A percentile compares a stretch with the other conserved stretches of the same genome.
These are phyloP conservation scores for Dermatemys mawii DNA, from an alignment of 2,113 vertebrate genomes.

Conservation along the genomic window DNA sequence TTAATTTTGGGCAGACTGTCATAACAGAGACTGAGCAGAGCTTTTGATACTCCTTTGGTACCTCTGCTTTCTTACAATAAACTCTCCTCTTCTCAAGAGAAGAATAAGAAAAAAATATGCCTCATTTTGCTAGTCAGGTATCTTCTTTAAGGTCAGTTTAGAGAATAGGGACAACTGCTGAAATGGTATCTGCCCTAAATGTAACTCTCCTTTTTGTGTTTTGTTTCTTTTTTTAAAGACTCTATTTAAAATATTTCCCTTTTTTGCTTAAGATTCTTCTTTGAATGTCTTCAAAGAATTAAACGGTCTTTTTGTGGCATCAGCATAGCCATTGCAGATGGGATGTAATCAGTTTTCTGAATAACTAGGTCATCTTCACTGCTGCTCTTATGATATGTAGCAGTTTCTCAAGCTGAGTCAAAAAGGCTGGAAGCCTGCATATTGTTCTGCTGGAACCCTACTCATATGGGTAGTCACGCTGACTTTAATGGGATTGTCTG, in stretches of 20 bases:
- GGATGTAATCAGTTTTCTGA: conserved; percentile 47
- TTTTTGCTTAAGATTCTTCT: conserved; percentile 12
- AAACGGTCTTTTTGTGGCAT: conserved; percentile 29
- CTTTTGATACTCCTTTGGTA: not conserved
- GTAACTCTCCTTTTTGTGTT: conserved; percentile 9
- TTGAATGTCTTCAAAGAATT: conserved; percentile 30
- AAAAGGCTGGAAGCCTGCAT: not conserved
- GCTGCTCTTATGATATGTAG: conserved; percentile 36
- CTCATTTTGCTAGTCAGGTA: not conserved
- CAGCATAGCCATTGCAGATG: conserved; percentile 42
- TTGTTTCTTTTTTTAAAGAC: not conserved
- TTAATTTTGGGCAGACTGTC: not conserved
- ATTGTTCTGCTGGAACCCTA: conserved; percentile 11
- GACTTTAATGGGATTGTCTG: not conserved
- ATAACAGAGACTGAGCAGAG: not conserved
- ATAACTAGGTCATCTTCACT: conserved; percentile 48
- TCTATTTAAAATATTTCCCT: not conserved
- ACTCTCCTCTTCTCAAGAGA: not conserved
- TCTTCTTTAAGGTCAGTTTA: not conserved
- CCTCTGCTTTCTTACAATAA: not conserved
- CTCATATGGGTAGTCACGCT: not conserved
- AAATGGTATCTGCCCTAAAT: conserved; percentile 9
- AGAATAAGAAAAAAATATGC: not conserved
- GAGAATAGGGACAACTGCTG: not conserved
- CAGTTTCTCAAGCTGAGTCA: conserved; percentile 19